phyloP scores from a whole-genome alignment of 1,140 invertebrate genomes.

The Drosophila repletoides region DNA sequence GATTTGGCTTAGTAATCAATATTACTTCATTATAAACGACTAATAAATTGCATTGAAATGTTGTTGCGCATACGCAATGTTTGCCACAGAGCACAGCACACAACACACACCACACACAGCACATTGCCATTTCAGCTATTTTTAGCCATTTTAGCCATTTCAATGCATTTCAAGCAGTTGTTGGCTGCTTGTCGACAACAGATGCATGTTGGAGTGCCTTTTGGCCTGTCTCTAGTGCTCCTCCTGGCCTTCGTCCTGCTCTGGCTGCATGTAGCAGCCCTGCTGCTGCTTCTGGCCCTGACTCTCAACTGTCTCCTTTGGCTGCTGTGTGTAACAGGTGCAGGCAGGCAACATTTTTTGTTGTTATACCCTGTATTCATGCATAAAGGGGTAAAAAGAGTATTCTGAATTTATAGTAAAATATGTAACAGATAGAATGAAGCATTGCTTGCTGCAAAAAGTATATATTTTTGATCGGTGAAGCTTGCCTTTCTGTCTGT shows the following conservation, averaged over 20 bases:
- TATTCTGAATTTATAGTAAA: too few relatives aligned
- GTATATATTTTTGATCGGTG: too few relatives aligned
- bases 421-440: too few relatives aligned
- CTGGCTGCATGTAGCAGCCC: too few relatives aligned
- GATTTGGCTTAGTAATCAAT: neutral
- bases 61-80: conserved; percentile 64
- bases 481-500: too few relatives aligned
- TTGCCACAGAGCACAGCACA: conserved; percentile 12
- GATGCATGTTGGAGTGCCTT: conserved; percentile 10
- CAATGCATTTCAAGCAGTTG: conserved; percentile 61
- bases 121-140: conserved; percentile 20
- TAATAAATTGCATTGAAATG: conserved; percentile 68
- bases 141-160: conserved; percentile 36
- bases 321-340: conserved; percentile 73
- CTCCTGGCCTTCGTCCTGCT: neutral
- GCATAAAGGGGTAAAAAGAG: too few relatives aligned
- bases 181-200: conserved; percentile 41
- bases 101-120: conserved; percentile 3
- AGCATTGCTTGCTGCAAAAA: conserved; percentile 34
- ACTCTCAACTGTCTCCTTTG: conserved; percentile 28
- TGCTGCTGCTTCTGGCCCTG: too few relatives aligned
- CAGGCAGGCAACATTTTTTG: conserved; percentile 49
- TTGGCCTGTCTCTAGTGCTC: neutral
- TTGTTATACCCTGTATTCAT: conserved; percentile 38
- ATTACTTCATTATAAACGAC: conserved; percentile 13